Evolutionary conservation across 2,113 vertebrate genomes (phyloP), one percentile per base, ranked within the genome.

Genomic region (Ellobius talpinus): DNA sequence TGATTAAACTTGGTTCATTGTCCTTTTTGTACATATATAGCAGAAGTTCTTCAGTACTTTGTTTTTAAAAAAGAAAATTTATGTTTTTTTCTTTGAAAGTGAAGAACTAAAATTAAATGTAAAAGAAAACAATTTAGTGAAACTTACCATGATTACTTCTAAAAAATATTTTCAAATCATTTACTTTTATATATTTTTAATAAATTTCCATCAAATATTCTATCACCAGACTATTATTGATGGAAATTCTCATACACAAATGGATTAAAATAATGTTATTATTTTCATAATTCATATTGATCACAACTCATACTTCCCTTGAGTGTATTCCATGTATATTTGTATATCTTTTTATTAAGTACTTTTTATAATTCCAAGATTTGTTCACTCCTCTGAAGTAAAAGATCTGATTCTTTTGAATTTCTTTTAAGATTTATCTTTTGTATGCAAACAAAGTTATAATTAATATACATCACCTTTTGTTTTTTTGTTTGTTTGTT

Each of bases 141-240:
- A 68, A 78, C 47, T 74, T 66, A 55, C 45, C 19, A 50, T 58
- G 82, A 82, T 93, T 66, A 70, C 63, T 77, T 55, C 29, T 63
- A n/a, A 65, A 87, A 76, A 31, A 82, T 0, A 87, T 52, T 95
- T 87, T 91, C 31, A 85, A 93, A 92, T 6, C 76, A 76, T n/a
- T 70, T 9, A 58, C 0, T 65, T 24, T 73, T 82, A 47, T 70
- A 4, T 65, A 81, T 90, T 29, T 87, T 36, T 66, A 86, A 95
- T 73, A 90, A 90, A 66, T 24, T 0, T 0, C 7, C 78, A 5
- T 68, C 11, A 90, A 55, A 84, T 90, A 78, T 89, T 50, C 91
- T 85, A 79, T 55, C 7, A 16, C 94, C 16, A 74, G 42, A 9
- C 23, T 6, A 42, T 87, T 82, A 61, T 39, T 78, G 16, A 52